phyloP scores from a whole-genome alignment of 1,140 invertebrate genomes.

The Drosophila varians region DNA sequence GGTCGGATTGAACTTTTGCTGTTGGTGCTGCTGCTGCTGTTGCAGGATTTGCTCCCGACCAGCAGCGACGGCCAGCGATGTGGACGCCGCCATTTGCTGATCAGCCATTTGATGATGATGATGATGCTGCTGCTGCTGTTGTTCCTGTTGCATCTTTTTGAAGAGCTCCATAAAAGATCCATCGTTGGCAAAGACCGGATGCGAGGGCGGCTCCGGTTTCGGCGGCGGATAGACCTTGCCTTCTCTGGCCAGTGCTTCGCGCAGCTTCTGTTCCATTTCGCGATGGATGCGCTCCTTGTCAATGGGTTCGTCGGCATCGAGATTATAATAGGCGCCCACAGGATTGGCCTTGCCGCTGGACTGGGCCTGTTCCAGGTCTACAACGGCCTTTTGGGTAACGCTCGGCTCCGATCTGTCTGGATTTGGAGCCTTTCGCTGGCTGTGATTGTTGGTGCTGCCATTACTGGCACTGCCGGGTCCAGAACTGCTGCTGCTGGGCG shows the following conservation, averaged over 20 bases:
- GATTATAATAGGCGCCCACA: constrained; percentile 71
- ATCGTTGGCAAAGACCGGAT: constrained; percentile 90
- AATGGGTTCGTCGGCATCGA: constrained; percentile 73
- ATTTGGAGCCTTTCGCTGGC: constrained; percentile 8
- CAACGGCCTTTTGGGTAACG: constrained; percentile 12
- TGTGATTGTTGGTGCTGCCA: constrained; percentile 23
- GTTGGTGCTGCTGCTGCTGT: constrained; percentile 3
- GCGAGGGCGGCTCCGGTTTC: constrained; percentile 75
- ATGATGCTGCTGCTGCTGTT: constrained; percentile 85
- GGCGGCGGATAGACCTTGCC: constrained; percentile 83
- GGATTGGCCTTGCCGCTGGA: constrained; percentile 17
- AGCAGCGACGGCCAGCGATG: not conserved
- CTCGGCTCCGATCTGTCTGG: not conserved
- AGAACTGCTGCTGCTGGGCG: not conserved
- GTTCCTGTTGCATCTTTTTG: constrained; percentile 93
- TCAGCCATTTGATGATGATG: constrained; percentile 47
- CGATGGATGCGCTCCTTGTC: constrained; percentile 82
- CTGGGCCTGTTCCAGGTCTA: constrained; percentile 4
- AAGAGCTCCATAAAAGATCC: constrained; percentile 95
- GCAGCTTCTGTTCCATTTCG: constrained; percentile 80
- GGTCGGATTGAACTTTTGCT: constrained; percentile 21
- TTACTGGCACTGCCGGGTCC: constrained; percentile 15
- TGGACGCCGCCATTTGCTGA: constrained; percentile 42
- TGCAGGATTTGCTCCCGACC: constrained; percentile 12
- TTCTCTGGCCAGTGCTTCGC: constrained; percentile 71